Evolutionary conservation across 2,113 vertebrate genomes (phyloP), one percentile per base, ranked within the genome.

Genomic region (Trichechus manatus): DNA sequence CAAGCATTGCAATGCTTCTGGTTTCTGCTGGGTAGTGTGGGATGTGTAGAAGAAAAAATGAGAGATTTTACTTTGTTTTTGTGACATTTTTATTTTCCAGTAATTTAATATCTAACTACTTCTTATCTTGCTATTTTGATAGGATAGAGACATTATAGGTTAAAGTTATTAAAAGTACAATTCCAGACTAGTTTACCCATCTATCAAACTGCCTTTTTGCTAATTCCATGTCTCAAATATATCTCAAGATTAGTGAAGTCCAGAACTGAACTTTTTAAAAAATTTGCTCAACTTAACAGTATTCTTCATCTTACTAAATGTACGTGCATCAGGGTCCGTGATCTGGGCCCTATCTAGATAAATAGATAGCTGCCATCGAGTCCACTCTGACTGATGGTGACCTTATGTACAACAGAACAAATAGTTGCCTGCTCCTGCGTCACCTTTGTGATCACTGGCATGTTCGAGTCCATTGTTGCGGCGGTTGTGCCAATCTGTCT

Each of bases 51-150:
- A 19, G 44, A 22, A 22, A 89, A 66, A 50, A 64, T 13, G 9
- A 7, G 42, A 63, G 9, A 11, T 53, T 85, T 85, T 53, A 47
- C 77, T 56, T 91, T 44, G 20, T 86, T 86, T 93, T 53, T 79
- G 3, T 79, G 47, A n/a, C 20, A 63, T 89, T 82, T 87, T 95
- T 68, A 39, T 95, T 95, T 84, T 84, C 89, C 13, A 84, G 14
- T 42, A 33, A 89, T 89, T 77, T 95, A 61, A 39, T 90, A 53
- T 72, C 29, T 92, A 95, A 95, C 36, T 20, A 70, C 14, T 61
- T 61, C 20, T 70, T 31, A 66, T 31, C 31, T 66, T 89, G 72
- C 27, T 59, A 39, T 89, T 96, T 87, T 89, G 33, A n/a, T 79
- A 70, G 47, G 47, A 47, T 72, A 59, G 59, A 74, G 61, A 13